Conservation (phyloP, 2,797 vertebrate genomes). For the Phrynocephalus vlangalii region DNA sequence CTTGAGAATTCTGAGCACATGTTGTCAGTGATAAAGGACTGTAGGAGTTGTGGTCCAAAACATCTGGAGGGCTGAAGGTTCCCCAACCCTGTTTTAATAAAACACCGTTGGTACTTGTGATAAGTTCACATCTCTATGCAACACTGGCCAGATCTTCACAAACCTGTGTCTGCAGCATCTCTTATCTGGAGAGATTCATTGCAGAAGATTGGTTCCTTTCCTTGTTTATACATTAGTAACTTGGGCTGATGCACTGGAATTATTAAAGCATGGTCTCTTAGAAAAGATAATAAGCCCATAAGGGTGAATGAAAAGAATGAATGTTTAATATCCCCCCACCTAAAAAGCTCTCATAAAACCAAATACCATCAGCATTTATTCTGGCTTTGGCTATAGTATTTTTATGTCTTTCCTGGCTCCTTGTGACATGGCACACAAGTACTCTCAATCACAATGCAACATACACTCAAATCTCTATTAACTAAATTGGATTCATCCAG, state of each 20-base stretch:
- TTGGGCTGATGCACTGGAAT: not conserved
- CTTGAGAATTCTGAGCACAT: too few species aligned
- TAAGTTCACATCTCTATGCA: not conserved
- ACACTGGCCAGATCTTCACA: not conserved
- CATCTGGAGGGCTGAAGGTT: too few species aligned
- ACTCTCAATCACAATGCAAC: too few species aligned
- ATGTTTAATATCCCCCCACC: not conserved
- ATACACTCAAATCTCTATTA: constrained; percentile 16
- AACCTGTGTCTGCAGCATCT: not conserved
- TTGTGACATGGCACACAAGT: not conserved
- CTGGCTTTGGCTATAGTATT: not conserved
- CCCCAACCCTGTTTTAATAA: not conserved
- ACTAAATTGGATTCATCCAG: constrained; percentile 21
- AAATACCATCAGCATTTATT: not conserved
- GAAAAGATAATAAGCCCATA: not conserved
- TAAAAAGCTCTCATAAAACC: not conserved
- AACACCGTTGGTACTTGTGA: not conserved
- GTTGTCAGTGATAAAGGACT: too few species aligned
- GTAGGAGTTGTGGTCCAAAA: too few species aligned
- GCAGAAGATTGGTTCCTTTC: not conserved
- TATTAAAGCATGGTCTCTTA: not conserved
- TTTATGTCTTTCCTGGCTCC: not conserved
- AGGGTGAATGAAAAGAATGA: not conserved
- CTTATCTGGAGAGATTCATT: not conserved
- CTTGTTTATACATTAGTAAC: not conserved